A percentile compares a stretch with the other conserved stretches of the same genome.
Evolutionary conservation across 2,113 vertebrate genomes (phyloP).

Genomic region (Maccullochella peelii): DNA sequence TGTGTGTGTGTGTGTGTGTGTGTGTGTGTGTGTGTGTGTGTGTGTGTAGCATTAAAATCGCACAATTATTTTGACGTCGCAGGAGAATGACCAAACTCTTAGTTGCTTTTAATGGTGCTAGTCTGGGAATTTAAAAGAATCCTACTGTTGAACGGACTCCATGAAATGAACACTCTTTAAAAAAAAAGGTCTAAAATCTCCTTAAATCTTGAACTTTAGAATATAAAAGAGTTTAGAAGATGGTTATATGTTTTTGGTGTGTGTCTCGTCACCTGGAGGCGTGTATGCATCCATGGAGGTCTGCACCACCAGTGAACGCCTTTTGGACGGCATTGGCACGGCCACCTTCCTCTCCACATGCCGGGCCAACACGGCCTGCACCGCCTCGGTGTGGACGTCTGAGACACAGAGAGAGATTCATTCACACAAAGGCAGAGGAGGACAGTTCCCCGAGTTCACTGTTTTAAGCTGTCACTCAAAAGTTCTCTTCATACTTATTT

Average conservation of each 20-base stretch:
- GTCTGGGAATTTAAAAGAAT: neutral
- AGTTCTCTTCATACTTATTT: too few relatives aligned
- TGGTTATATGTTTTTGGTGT: neutral
- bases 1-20: conserved; percentile 1
- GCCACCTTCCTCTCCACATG: conserved; percentile 99
- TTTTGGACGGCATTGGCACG: conserved; percentile 98
- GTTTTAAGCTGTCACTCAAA: too few relatives aligned
- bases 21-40: conserved; percentile 11
- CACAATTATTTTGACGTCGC: neutral
- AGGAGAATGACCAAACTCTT: neutral
- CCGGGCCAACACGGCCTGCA: conserved; percentile 96
- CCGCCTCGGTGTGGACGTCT: conserved; percentile 99
- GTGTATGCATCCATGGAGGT: conserved; percentile 99
- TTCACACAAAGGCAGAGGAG: neutral
- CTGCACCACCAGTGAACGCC: conserved; percentile 97
- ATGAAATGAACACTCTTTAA: neutral
- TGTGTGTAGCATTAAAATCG: neutral
- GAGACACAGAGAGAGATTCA: conserved; percentile 22
- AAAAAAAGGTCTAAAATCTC: too few relatives aligned
- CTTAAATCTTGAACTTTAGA: too few relatives aligned
- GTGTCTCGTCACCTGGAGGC: conserved; percentile 91
- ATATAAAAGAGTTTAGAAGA: neutral
- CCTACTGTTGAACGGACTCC: neutral
- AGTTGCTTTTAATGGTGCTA: neutral
- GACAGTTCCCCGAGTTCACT: too few relatives aligned